Conservation (phyloP, 2,888 invertebrate genomes). For the Celastrina argiolus region DNA sequence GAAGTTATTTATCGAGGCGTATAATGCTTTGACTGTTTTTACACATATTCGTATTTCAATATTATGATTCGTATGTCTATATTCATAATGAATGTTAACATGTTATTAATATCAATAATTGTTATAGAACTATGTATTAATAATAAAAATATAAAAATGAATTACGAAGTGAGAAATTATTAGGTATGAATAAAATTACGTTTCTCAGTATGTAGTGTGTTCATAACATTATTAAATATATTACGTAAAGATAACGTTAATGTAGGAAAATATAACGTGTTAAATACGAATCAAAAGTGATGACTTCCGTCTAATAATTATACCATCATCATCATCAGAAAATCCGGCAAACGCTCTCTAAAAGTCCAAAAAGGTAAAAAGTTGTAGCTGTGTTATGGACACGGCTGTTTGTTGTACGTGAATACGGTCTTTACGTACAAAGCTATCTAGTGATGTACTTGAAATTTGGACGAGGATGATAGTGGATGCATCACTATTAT, state of each 20-base stretch:
- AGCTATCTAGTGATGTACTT: no score
- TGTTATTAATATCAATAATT: background rate
- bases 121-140: background rate
- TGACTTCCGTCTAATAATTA: background rate
- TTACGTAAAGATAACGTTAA: background rate
- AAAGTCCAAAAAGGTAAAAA: no score
- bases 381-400: no score
- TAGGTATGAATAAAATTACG: background rate
- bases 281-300: background rate
- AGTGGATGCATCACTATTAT: no score
- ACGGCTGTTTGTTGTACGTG: no score
- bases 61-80: background rate
- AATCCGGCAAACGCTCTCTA: no score
- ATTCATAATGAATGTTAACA: background rate
- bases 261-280: background rate
- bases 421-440: no score
- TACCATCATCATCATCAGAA: background rate
- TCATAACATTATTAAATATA: background rate
- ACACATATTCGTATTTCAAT: no score
- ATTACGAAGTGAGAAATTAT: background rate
- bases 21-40: no score
- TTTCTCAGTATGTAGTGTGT: background rate
- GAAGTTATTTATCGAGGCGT: no score
- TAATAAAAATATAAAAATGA: background rate
- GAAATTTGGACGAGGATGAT: no score